Evolutionary conservation across 2,888 invertebrate genomes (phyloP).

Genomic region (Trachelus iudaicus): DNA sequence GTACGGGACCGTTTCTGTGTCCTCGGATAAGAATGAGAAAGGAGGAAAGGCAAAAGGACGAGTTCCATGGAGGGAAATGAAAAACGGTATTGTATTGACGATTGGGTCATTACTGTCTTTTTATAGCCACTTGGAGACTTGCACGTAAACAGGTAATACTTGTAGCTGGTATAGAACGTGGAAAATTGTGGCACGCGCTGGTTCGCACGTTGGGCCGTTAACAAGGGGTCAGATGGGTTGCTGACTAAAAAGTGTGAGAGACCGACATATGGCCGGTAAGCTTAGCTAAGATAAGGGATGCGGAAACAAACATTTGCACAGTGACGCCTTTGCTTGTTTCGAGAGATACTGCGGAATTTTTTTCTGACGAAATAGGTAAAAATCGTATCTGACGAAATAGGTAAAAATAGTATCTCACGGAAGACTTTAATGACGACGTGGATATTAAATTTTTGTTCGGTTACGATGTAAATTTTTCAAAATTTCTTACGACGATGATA

Average conservation of each 20-base stretch:
- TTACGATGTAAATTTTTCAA: not conserved
- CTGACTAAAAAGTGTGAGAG: constrained; percentile 43
- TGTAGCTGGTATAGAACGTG: not conserved
- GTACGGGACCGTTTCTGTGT: not conserved
- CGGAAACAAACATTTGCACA: constrained; percentile 51
- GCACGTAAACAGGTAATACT: not conserved
- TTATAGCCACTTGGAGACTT: not conserved
- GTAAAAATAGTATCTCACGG: too few relatives aligned
- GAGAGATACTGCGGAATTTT: constrained; percentile 1
- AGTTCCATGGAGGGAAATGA: not conserved
- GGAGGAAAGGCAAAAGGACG: not conserved
- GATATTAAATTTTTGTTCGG: not conserved
- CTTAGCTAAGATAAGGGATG: constrained; percentile 53
- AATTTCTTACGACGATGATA: not conserved
- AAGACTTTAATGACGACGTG: not conserved
- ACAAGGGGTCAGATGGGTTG: constrained; percentile 7
- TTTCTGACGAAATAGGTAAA: not conserved
- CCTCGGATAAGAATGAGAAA: not conserved
- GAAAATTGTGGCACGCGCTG: not conserved
- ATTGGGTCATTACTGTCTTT: not conserved
- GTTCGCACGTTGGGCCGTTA: not conserved
- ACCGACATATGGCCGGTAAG: constrained; percentile 57
- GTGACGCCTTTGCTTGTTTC: constrained; percentile 44
- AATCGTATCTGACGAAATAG: not conserved
- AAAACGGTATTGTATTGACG: not conserved